A percentile compares a stretch with the other conserved stretches of the same genome.
These are phyloP conservation scores for Chironomus tepperi DNA, from an alignment of 1,140 invertebrate genomes.

Conservation along the genomic window DNA sequence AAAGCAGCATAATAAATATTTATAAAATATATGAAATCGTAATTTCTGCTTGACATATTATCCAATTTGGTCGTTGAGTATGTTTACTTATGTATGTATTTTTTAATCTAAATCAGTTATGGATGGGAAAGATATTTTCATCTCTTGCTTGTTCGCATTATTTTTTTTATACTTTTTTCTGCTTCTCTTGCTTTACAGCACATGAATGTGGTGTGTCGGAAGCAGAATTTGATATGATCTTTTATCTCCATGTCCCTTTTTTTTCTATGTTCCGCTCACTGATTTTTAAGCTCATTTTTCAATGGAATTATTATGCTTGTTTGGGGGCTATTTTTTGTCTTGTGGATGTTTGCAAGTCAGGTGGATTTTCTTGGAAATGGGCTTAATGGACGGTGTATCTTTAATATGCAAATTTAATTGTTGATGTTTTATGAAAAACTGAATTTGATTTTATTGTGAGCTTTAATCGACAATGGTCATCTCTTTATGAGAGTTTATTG, in stretches of 20 bases:
- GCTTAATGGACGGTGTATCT: too few relatives aligned
- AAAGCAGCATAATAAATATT: slow-evolving; percentile 17
- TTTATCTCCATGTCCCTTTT: neutral
- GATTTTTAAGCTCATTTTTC: neutral
- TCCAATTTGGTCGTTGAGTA: neutral
- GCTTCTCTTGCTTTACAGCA: neutral
- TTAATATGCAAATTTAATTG: too few relatives aligned
- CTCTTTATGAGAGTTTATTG: too few relatives aligned
- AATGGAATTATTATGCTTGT: neutral
- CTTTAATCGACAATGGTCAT: too few relatives aligned
- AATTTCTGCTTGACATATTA: neutral
- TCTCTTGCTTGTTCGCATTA: neutral
- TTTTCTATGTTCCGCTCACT: neutral
- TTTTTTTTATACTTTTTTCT: too few relatives aligned
- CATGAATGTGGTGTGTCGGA: slow-evolving; percentile 11
- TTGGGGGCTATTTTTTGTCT: too few relatives aligned
- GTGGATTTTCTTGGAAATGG: too few relatives aligned
- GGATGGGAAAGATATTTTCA: neutral
- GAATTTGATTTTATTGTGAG: too few relatives aligned
- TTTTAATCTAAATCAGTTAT: slow-evolving; percentile 19
- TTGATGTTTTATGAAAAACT: too few relatives aligned
- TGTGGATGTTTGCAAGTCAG: too few relatives aligned
- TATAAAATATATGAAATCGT: slow-evolving; percentile 16
- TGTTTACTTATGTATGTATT: slow-evolving; percentile 20
- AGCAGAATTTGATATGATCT: neutral